phyloP scores from a whole-genome alignment of 1,140 invertebrate species.

The Drosophila lowei region DNA sequence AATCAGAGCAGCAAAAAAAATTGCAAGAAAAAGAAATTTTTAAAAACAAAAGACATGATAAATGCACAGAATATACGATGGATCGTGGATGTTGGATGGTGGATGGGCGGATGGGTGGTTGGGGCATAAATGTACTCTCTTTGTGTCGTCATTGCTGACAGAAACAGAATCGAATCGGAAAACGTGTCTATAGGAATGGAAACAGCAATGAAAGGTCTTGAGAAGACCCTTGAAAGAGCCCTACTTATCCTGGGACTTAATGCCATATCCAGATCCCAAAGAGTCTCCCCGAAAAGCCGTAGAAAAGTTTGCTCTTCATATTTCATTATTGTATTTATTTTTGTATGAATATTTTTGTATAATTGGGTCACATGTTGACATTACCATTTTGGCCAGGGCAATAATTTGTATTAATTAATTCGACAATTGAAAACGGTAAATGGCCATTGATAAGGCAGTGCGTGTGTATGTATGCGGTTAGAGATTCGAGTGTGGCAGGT shows the following conservation, averaged over 20 bases:
- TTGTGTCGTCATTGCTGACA: constrained; percentile 42
- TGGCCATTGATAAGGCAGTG: constrained; percentile 23
- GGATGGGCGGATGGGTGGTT: too few relatives aligned
- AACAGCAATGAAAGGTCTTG: constrained; percentile 8
- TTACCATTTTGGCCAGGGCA: constrained; percentile 26
- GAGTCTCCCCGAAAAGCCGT: too few relatives aligned
- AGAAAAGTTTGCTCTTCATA: too few relatives aligned
- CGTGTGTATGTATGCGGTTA: background rate
- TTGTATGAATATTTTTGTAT: constrained; percentile 15
- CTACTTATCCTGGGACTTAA: too few relatives aligned
- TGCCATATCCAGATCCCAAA: too few relatives aligned
- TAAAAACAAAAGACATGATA: constrained; percentile 34
- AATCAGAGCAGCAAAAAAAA: constrained; percentile 23
- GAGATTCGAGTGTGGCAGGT: background rate
- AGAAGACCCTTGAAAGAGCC: background rate
- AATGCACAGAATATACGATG: background rate
- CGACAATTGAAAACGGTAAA: constrained; percentile 46
- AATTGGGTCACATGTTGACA: constrained; percentile 61
- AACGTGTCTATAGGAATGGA: too few relatives aligned
- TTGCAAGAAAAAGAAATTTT: constrained; percentile 5
- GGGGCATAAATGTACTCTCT: constrained; percentile 3
- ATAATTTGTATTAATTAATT: constrained; percentile 51
- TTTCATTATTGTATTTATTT: constrained; percentile 7
- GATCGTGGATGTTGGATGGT: too few relatives aligned
- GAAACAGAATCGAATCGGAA: background rate